Base-by-base conservation (phyloP, 2,113 vertebrate genomes). In the Oophaga pumilio region DNA sequence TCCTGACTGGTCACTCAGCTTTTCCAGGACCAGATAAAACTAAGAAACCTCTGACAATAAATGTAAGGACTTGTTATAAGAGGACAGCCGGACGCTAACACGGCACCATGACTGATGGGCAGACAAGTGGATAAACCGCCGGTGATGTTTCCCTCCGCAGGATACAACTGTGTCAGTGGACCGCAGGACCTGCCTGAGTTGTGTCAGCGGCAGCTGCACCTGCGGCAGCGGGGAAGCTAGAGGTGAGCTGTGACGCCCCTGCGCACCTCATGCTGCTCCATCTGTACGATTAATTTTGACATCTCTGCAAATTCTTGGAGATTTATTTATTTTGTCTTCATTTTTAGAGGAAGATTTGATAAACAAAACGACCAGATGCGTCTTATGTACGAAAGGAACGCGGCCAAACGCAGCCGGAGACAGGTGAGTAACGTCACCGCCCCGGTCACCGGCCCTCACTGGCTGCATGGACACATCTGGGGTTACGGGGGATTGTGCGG, bases 311-410 rank as follows among this genome's bases (percentile, higher is more conserved):
- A 20, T 26, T 33, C 0, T 13, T 53, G 53, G 11, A 26, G 8
- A 59, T 59, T 26, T 62, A 7, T 24, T 24, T n/a, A n/a, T 26
- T 52, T 60, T 78, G 15, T 86, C 53, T 76, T 17, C 26, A 17
- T 50, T 83, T 74, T 18, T 57, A 89, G 82, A 59, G 43, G 62
- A 89, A 68, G 50, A 84, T 50, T 57, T 85, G 50, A 57, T 53
- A 17, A 14, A n/a, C 18, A 43, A 50, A 3, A 85, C 66, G 0
- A 69, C 26, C 50, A 20, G 4, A 10, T 89, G 87, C 20, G 87
- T 78, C 8, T 18, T 50, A 4, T 76, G 78, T 68, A 6, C 26
- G 1, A 68, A 59, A n/a, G n/a, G 9, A 1, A 76, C 86, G 0
- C 50, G 56, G 57, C 86, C 86, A 17, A 88, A 83, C 12, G 56